Percentiles rank a stretch among this genome's conserved stretches.
These are phyloP conservation scores for Periophthalmus magnuspinnatus DNA, from an alignment of 2,797 vertebrate species.

Conservation along the genomic window DNA sequence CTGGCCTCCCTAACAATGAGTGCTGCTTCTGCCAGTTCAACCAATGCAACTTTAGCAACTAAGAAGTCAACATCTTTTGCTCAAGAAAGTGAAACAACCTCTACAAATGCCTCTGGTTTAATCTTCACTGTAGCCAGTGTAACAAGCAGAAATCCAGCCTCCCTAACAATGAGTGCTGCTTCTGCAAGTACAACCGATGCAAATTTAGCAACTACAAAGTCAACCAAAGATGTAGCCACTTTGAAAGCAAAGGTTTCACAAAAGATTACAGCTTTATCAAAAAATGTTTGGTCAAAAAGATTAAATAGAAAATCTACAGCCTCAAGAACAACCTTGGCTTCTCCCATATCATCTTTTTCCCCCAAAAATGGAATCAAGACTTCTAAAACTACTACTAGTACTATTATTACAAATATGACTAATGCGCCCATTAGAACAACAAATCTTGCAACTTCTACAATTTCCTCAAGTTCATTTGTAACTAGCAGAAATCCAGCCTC, in stretches of 20 bases:
- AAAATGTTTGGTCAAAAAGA: too few species aligned
- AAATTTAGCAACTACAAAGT: not conserved
- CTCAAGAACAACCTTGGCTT: too few species aligned
- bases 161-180: slow-evolving; percentile 4
- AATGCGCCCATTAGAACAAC: not conserved
- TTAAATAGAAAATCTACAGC: too few species aligned
- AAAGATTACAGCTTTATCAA: too few species aligned
- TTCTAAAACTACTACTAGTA: too few species aligned
- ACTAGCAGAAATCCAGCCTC: not conserved
- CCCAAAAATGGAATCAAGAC: too few species aligned
- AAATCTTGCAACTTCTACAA: not conserved
- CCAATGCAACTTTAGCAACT: not conserved
- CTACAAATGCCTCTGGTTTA: not conserved
- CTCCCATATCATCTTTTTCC: too few species aligned
- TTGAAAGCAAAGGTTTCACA: not conserved
- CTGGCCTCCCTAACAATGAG: not conserved
- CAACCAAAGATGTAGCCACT: too few species aligned
- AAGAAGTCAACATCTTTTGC: not conserved
- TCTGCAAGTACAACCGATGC: not conserved
- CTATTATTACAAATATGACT: too few species aligned
- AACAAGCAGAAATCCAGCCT: not conserved
- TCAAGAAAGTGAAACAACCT: not conserved
- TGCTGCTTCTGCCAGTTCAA: not conserved
- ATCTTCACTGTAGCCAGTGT: too few species aligned
- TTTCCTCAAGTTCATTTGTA: too few species aligned